Evolutionary conservation across 2,888 invertebrate species (phyloP).

Genomic region (Argynnis bischoffii): DNA sequence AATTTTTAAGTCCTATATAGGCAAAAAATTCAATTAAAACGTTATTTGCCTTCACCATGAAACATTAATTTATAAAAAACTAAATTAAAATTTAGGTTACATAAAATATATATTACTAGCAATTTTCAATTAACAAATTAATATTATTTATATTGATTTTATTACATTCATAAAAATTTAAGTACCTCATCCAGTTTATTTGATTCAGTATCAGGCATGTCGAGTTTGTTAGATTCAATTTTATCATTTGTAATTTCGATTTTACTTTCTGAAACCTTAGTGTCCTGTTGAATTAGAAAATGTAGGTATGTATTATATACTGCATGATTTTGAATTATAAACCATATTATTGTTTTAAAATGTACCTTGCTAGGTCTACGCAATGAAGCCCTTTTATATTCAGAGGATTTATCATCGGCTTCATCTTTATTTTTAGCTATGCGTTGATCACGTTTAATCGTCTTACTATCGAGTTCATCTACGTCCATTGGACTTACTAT

Average conservation of each 20-base stretch:
- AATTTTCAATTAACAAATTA: too few relatives aligned
- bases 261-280: not conserved
- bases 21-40: not conserved
- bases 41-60: too few relatives aligned
- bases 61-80: too few relatives aligned
- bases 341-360: not conserved
- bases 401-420: not conserved
- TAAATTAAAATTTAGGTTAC: too few relatives aligned
- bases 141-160: too few relatives aligned
- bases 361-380: constrained; percentile 8
- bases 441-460: not conserved
- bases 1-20: constrained; percentile 9
- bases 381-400: not conserved
- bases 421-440: not conserved
- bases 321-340: not conserved
- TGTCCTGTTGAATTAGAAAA: constrained; percentile 1
- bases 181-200: not conserved
- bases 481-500: constrained; percentile 11
- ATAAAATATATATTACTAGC: too few relatives aligned
- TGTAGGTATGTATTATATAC: not conserved
- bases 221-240: constrained; percentile 1
- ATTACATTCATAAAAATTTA: not conserved
- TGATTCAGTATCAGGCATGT: not conserved
- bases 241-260: constrained; percentile 2
- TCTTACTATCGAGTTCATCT: constrained; percentile 5